Conservation (phyloP, 2,888 invertebrate genomes). For the Glyphotaelius pellucidus region DNA sequence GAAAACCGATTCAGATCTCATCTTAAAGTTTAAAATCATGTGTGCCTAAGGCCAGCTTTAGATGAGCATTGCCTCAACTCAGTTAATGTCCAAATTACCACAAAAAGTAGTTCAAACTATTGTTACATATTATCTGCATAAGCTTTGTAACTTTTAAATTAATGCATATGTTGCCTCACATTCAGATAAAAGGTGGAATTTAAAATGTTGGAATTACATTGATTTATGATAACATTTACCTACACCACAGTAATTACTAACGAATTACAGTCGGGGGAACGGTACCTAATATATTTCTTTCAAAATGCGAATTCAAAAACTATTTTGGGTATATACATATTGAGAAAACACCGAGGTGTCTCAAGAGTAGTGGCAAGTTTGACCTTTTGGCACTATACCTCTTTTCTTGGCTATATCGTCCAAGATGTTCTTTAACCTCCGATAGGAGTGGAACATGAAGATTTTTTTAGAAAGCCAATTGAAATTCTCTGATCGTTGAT, state of each 20-base stretch:
- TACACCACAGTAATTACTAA: no score
- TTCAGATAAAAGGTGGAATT: not conserved
- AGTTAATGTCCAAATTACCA: not conserved
- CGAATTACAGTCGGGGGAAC: no score
- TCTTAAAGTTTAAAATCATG: not conserved
- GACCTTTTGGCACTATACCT: not conserved
- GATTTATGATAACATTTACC: not conserved
- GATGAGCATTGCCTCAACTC: not conserved
- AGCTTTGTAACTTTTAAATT: not conserved
- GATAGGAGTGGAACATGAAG: not conserved
- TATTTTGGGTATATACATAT: not conserved
- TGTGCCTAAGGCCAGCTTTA: not conserved
- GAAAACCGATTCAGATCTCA: not conserved
- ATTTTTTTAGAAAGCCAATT: not conserved
- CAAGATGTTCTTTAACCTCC: not conserved
- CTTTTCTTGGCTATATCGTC: not conserved
- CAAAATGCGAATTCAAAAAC: not conserved
- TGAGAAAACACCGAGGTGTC: not conserved
- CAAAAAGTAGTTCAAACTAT: not conserved
- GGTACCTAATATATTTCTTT: not conserved
- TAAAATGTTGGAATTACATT: not conserved
- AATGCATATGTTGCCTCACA: not conserved
- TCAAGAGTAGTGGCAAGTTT: not conserved
- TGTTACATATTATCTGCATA: not conserved
- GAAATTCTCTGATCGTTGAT: not conserved